Evolutionary conservation across 1,140 invertebrate genomes (phyloP).

Genomic region (Melitaea cinxia): DNA sequence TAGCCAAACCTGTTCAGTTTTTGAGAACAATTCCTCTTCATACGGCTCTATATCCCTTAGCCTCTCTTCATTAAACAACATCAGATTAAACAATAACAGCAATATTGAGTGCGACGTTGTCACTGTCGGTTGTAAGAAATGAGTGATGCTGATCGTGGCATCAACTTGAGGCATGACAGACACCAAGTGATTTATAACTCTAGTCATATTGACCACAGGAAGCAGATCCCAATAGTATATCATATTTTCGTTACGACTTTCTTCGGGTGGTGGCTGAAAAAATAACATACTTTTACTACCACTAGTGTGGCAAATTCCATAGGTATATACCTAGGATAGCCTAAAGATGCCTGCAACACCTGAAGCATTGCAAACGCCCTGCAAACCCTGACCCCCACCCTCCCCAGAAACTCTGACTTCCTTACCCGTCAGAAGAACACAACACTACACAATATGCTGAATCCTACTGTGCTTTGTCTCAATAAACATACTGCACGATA

Average conservation of each 20-base stretch:
- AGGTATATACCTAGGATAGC: too few species aligned
- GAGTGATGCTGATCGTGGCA: conserved; percentile 42
- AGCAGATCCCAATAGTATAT: conserved; percentile 66
- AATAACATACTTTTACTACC: conserved; percentile 9
- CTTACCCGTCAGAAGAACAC: too few species aligned
- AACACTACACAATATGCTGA: too few species aligned
- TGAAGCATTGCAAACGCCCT: too few species aligned
- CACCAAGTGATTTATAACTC: conserved; percentile 57
- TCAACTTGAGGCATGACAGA: conserved; percentile 45
- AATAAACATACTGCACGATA: too few species aligned
- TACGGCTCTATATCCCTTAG: conserved; percentile 50
- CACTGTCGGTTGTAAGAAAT: conserved; percentile 57
- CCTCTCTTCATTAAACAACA: conserved; percentile 58
- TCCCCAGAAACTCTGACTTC: too few species aligned
- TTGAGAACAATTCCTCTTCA: conserved; percentile 62
- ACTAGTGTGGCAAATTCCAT: too few species aligned
- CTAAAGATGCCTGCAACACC: too few species aligned
- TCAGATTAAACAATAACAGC: conserved; percentile 56
- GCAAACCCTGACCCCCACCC: too few species aligned
- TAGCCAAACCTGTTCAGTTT: conserved; percentile 52
- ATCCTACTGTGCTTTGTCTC: too few species aligned
- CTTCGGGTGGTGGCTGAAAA: conserved; percentile 59
- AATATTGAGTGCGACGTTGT: conserved; percentile 54
- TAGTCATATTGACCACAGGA: conserved; percentile 65
- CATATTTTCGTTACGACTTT: conserved; percentile 55